Base-by-base conservation (phyloP, 1,140 invertebrate species). In the Mycetomoellerius zeteki region DNA sequence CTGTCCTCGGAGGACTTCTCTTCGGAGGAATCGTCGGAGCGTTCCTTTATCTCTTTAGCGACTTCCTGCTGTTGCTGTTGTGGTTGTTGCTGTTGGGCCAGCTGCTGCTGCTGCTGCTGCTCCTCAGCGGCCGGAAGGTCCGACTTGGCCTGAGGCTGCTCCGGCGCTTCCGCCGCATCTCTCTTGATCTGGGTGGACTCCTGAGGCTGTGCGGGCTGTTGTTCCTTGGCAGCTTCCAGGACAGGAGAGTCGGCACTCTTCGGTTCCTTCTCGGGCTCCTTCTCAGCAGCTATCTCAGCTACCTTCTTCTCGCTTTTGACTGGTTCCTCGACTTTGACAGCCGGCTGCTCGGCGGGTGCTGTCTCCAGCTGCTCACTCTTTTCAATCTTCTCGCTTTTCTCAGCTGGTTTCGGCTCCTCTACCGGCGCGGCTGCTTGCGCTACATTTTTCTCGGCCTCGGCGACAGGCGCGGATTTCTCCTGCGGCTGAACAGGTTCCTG, bases 331-430 rank as follows among this genome's bases (percentile, higher is more conserved):
- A 85, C 65, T 5, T 62, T 82, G 8, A 19, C 78, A 4, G 56
- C 69, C 1, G 92, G 82, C 24, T 93, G 90, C 10, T 94, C 92
- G 14, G 85, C 87, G 3, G 87, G 86, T 14, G 89, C 88, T 19
- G 33, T 92, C 76, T 85, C 92, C 72, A 10, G 75, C 75, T 71
- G 88, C 60, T 24, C 60, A 1, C 27, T 73, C 14, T 84, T 82
- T 50, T 92, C 88, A 8, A 43, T 50, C 72, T 86, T 92, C 84
- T 85, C 92, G 88, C 10, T 86, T 78, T 67, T 89, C 73, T 19
- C 54, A 2, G 86, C 58, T 5, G 37, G 85, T 33, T 89, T 87
- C 5, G 10, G 24, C 5, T 89, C 85, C 7, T 89, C 88, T 0
- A 52, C 33, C 0, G 65, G 27, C 4, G 65, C 85, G 1, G 50